These are phyloP conservation scores for Orgyia antiqua DNA, from an alignment of 2,888 invertebrate genomes.

Conservation along the genomic window DNA sequence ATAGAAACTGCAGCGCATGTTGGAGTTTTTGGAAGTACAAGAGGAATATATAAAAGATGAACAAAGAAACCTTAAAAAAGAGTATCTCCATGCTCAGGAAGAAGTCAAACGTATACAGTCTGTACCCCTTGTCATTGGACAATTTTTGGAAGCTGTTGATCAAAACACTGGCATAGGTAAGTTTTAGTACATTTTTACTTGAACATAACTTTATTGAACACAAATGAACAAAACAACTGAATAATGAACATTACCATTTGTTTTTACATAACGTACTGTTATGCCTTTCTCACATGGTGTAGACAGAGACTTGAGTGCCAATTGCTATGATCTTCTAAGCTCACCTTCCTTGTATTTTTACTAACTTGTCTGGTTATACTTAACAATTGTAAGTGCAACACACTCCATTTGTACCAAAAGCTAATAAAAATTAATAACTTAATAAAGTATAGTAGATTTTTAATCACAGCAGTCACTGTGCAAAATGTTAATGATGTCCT, in stretches of 20 bases:
- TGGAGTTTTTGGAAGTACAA: slow-evolving; percentile 98
- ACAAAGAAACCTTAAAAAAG: slow-evolving; percentile 98
- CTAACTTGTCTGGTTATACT: too few relatives aligned
- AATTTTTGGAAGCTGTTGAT: slow-evolving; percentile 99
- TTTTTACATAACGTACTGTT: not conserved
- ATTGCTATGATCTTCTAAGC: not conserved
- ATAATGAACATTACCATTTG: not conserved
- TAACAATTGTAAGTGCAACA: too few relatives aligned
- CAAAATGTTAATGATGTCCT: too few relatives aligned
- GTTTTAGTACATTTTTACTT: not conserved
- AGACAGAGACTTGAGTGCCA: not conserved
- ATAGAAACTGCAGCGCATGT: slow-evolving; percentile 95
- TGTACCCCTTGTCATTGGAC: slow-evolving; percentile 98
- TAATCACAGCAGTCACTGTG: too few relatives aligned
- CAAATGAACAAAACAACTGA: too few relatives aligned
- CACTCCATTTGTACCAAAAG: too few relatives aligned
- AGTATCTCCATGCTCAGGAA: slow-evolving; percentile 98
- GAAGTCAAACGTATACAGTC: slow-evolving; percentile 99
- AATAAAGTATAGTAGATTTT: too few relatives aligned
- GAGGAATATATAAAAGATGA: slow-evolving; percentile 99
- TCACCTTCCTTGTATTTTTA: too few relatives aligned
- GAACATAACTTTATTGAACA: not conserved
- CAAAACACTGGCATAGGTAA: slow-evolving; percentile 96
- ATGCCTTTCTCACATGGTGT: too few relatives aligned
- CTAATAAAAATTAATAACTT: too few relatives aligned